Percentiles rank a stretch among this genome's conserved stretches.
These are phyloP conservation scores for Anseranas semipalmata DNA, from an alignment of 2,113 vertebrate species.

Conservation along the genomic window DNA sequence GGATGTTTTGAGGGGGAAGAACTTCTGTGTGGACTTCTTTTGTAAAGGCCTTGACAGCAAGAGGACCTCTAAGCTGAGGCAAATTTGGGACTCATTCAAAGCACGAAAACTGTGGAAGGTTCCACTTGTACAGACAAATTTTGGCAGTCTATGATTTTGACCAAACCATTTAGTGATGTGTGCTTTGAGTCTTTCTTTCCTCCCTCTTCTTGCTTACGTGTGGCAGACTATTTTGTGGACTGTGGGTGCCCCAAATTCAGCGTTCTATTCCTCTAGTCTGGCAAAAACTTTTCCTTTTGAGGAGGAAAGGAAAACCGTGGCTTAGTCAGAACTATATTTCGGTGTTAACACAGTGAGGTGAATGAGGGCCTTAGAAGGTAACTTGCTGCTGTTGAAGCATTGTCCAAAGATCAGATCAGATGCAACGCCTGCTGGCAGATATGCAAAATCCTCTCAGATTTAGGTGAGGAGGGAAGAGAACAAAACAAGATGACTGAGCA, in stretches of 20 bases:
- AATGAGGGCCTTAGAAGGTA: neutral
- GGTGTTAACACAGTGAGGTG: neutral
- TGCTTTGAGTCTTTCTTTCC: neutral
- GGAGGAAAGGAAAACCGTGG: neutral
- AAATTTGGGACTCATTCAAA: neutral
- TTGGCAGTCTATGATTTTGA: neutral
- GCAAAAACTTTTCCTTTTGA: neutral
- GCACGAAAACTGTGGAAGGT: neutral
- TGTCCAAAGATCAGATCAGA: neutral
- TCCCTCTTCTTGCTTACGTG: neutral
- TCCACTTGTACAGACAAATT: neutral
- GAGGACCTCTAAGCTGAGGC: neutral
- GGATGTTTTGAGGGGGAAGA: neutral
- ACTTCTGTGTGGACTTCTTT: neutral
- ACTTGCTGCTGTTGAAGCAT: neutral
- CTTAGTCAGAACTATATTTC: neutral
- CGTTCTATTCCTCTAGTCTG: neutral
- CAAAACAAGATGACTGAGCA: neutral
- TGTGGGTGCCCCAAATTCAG: neutral
- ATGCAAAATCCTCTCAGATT: neutral
- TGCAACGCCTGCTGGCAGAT: neutral
- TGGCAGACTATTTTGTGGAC: neutral
- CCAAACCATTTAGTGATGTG: neutral
- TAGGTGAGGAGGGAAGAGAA: neutral
- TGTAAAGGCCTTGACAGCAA: neutral